Evolutionary conservation across 1,140 invertebrate genomes (phyloP).

Genomic region (Aethina tumida): DNA sequence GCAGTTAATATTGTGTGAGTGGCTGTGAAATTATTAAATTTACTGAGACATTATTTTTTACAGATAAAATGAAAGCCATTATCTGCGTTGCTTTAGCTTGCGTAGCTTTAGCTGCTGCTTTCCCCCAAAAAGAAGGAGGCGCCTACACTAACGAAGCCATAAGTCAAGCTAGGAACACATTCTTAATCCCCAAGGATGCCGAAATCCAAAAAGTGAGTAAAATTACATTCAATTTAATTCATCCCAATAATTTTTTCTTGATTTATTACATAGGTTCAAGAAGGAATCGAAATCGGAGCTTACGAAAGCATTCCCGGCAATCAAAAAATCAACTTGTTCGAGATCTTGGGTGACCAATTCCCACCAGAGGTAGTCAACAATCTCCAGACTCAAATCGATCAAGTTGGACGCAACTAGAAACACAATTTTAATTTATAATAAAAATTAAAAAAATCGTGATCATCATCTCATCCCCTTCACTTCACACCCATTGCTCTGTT

Average conservation of each 20-base stretch:
- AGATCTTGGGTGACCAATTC: conserved; percentile 70
- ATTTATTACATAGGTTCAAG: conserved; percentile 72
- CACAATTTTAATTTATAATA: conserved; percentile 4
- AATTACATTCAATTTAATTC: background rate
- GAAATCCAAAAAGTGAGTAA: conserved; percentile 59
- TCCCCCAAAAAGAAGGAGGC: conserved; percentile 64
- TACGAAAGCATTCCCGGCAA: conserved; percentile 74
- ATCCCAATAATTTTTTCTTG: conserved; percentile 14
- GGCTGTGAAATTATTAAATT: no score
- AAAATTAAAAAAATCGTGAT: conserved; percentile 3
- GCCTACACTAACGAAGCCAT: conserved; percentile 78
- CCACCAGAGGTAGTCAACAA: conserved; percentile 80
- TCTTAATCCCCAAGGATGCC: conserved; percentile 73
- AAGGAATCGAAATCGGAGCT: conserved; percentile 71
- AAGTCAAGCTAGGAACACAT: conserved; percentile 70
- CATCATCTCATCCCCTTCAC: background rate
- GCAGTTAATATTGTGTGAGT: no score
- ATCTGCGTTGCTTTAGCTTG: conserved; percentile 35
- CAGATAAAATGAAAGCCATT: conserved; percentile 34
- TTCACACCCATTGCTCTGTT: conserved; percentile 2
- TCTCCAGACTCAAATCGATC: conserved; percentile 68
- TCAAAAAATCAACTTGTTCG: conserved; percentile 69
- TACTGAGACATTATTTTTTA: conserved; percentile 7
- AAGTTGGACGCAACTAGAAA: conserved; percentile 56
- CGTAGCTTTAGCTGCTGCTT: conserved; percentile 41